Conservation (phyloP, 2,888 invertebrate species). For the Trileptium ribeirensis region DNA sequence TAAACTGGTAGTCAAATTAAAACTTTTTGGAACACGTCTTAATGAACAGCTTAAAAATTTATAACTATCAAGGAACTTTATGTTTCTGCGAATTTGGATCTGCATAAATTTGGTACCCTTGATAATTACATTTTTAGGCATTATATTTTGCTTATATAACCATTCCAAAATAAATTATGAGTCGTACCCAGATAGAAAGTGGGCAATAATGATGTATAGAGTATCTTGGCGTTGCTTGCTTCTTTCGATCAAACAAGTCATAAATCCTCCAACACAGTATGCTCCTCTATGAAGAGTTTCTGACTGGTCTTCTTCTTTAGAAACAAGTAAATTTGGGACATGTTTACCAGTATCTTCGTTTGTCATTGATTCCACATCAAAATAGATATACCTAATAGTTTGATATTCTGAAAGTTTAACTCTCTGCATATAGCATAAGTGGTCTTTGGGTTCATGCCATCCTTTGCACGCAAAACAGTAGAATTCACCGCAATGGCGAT, state of each 20-base stretch:
- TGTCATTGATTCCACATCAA: neutral
- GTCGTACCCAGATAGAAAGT: conserved; percentile 27
- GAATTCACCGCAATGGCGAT: neutral
- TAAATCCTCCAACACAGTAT: neutral
- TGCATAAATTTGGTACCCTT: conserved; percentile 21
- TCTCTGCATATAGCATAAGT: neutral
- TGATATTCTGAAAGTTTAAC: neutral
- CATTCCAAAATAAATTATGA: conserved; percentile 24
- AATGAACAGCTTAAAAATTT: conserved; percentile 24
- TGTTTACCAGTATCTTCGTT: neutral
- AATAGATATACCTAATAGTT: neutral
- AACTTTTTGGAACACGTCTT: conserved; percentile 17
- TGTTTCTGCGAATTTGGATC: neutral
- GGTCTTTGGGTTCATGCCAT: neutral
- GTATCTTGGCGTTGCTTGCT: too few species aligned
- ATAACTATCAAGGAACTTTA: conserved; percentile 18
- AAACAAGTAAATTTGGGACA: neutral
- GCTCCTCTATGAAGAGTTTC: neutral
- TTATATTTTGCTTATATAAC: neutral
- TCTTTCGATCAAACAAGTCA: neutral
- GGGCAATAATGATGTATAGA: conserved; percentile 26
- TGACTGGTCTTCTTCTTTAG: neutral
- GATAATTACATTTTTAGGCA: neutral
- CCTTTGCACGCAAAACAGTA: neutral
- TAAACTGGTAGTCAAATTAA: neutral